phyloP scores from a whole-genome alignment of 2,888 invertebrate species.

The Phanerotoma sp. region DNA sequence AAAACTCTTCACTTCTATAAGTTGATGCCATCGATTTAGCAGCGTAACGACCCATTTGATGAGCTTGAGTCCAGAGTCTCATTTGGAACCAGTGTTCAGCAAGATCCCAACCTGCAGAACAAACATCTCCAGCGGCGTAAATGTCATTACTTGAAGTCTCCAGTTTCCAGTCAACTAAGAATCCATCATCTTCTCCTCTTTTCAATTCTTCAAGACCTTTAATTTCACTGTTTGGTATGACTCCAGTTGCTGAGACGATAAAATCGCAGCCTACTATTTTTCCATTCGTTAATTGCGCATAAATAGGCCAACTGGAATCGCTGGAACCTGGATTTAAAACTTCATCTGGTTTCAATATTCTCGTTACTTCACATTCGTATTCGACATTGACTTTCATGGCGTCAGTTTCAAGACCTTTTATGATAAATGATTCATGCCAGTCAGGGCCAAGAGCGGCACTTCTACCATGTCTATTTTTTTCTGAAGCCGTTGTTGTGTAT shows the following conservation, averaged over 20 bases:
- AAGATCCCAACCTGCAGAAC: conserved; percentile 75
- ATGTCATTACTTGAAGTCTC: conserved; percentile 75
- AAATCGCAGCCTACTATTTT: conserved; percentile 79
- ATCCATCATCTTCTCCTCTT: conserved; percentile 74
- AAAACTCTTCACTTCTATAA: conserved; percentile 64
- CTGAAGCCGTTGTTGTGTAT: conserved; percentile 64
- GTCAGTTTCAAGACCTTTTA: conserved; percentile 60
- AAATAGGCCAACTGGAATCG: conserved; percentile 65
- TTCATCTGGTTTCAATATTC: conserved; percentile 66
- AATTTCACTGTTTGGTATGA: conserved; percentile 69
- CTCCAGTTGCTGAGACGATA: conserved; percentile 94
- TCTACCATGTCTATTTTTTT: conserved; percentile 55
- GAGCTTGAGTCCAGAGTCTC: conserved; percentile 96
- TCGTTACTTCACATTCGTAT: conserved; percentile 59
- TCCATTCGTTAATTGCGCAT: conserved; percentile 73
- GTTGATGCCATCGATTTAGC: conserved; percentile 83
- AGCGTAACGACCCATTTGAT: conserved; percentile 95
- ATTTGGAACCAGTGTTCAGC: conserved; percentile 91
- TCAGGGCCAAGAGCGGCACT: conserved; percentile 97
- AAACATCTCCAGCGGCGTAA: conserved; percentile 96
- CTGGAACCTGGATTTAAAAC: no score
- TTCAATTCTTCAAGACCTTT: conserved; percentile 60
- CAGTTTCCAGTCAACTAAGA: conserved; percentile 83
- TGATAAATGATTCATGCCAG: conserved; percentile 78
- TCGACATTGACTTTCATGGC: conserved; percentile 58